Base-by-base conservation (phyloP, 2,113 vertebrate species). In the Trichechus manatus region DNA sequence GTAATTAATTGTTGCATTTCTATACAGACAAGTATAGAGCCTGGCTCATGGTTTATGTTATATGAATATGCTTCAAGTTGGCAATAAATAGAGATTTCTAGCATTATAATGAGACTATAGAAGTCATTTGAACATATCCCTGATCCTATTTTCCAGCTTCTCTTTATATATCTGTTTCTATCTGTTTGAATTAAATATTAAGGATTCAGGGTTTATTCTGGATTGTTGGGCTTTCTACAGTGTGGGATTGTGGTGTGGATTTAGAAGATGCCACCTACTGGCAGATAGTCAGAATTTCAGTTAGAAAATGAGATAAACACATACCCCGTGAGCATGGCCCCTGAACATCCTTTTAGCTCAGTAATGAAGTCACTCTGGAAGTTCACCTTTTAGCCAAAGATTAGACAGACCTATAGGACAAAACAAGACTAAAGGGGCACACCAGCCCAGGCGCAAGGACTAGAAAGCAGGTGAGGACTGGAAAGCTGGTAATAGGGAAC, bases 261-360 rank as follows among this genome's bases (percentile, higher is more conserved):
- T 88, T 72, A 47, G 33, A 90, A 90, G 33, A 81, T 0, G 53
- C 81, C 93, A 82, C 31, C 91, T 96, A 74, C 93, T 75, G 92
- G 87, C 13, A 61, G 70, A 90, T 1, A 42, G 77, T 44, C 50
- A 88, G 50, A 88, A 20, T 81, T 94, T 92, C 74, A 72, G 31
- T 74, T n/a, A 25, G 15, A 31, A 82, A 19, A 59, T 83, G 31
- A 87, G 87, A 80, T 68, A 39, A 66, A 77, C 19, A 36, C 39
- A 39, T 39, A 39, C 39, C 39, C 39, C 3, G 39, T 3, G 39
- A 39, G 39, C 39, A 39, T 39, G 39, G 39, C 39, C 39, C 39
- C 39, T 39, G 39, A 39, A 39, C 39, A 39, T 39, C 39, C 39
- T 39, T 39, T 39, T 39, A 39, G 39, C 39, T 39, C 39, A 39